Percentiles rank a stretch among this genome's conserved stretches.
Conservation (phyloP, 64 coral and sea anemone species). For the Catalaphyllia jardinei region DNA sequence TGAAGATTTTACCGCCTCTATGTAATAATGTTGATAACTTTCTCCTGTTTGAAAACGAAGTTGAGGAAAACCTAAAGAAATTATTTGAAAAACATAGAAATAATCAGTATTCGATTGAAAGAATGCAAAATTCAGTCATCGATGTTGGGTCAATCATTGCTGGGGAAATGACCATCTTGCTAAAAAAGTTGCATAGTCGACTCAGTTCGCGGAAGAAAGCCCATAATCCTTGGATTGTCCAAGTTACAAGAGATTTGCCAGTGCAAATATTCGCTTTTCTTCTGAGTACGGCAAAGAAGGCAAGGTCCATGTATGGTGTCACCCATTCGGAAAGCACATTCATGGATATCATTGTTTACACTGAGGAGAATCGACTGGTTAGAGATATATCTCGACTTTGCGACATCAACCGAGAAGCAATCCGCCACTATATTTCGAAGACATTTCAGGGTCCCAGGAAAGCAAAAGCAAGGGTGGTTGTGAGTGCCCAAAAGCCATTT, state of each 20-base stretch:
- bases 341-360: conserved; percentile 21
- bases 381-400: conserved; percentile 27
- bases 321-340: not conserved
- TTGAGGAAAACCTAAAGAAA: conserved; percentile 17
- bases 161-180: conserved; percentile 20
- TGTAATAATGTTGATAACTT: conserved; percentile 7
- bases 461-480: conserved; percentile 29
- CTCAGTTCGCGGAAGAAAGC: conserved; percentile 32
- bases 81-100: conserved; percentile 14
- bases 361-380: conserved; percentile 36
- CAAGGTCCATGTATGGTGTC: conserved; percentile 16
- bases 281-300: conserved; percentile 5
- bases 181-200: conserved; percentile 29
- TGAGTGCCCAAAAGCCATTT: conserved; percentile 35
- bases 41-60: conserved; percentile 27
- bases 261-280: conserved; percentile 28
- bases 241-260: conserved; percentile 25
- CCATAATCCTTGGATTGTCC: conserved; percentile 33
- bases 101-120: not conserved
- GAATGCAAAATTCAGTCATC: conserved; percentile 6
- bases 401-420: not conserved
- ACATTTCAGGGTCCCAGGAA: conserved; percentile 24
- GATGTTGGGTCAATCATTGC: conserved; percentile 12
- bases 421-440: conserved; percentile 32
- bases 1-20: not conserved